A percentile compares a stretch with the other conserved stretches of the same genome.
Evolutionary conservation across 2,113 vertebrate species (phyloP).

Genomic region (Pungitius pungitius): DNA sequence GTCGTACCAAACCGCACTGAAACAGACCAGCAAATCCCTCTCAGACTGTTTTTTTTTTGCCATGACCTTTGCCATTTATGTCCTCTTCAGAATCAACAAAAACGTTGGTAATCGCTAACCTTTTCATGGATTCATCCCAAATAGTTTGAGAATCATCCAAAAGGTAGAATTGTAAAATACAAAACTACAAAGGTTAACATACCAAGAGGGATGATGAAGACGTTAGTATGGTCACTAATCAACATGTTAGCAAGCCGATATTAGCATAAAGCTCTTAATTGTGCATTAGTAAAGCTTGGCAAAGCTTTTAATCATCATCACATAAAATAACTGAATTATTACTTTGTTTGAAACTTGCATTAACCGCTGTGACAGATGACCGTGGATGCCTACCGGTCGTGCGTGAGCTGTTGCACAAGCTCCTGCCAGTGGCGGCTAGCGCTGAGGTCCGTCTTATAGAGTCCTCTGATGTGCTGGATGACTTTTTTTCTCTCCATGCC

Average conservation of each 20-base stretch:
- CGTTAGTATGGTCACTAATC: not conserved
- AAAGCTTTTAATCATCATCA: not conserved
- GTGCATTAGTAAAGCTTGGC: not conserved
- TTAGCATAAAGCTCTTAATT: not conserved
- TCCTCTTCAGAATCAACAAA: not conserved
- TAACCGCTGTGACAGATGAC: not conserved
- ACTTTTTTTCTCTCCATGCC: conserved; percentile 98
- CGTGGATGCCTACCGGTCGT: conserved; percentile 80
- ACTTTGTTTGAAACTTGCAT: not conserved
- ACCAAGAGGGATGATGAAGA: not conserved
- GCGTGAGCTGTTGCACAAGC: conserved; percentile 93
- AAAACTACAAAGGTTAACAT: not conserved
- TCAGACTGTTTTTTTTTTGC: conserved; percentile 1
- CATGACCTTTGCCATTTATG: not conserved
- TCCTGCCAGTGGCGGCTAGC: conserved; percentile 97
- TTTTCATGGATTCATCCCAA: not conserved
- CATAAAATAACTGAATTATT: not conserved
- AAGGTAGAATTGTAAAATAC: not conserved
- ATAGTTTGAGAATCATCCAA: not conserved
- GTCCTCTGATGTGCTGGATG: conserved; percentile 94
- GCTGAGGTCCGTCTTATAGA: conserved; percentile 94
- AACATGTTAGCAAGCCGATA: not conserved
- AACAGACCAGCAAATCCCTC: conserved; percentile 28
- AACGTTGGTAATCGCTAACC: not conserved
- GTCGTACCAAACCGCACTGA: conserved; percentile 95